Evolutionary conservation across 2,888 invertebrate species (phyloP), one percentile per base, ranked within the genome.

Genomic region (Drosophila koepferae): DNA sequence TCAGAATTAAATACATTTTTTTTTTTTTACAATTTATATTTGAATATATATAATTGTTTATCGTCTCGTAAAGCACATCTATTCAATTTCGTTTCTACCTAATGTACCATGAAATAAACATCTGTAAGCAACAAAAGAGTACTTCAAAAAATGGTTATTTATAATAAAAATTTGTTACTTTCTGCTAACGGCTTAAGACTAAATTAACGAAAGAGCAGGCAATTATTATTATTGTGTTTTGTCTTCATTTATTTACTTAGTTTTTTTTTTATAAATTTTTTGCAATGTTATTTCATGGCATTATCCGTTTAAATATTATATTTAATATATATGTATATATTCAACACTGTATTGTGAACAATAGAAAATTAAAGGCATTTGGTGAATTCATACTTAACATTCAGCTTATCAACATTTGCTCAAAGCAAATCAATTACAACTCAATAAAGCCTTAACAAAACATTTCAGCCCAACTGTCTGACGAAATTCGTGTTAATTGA

Each of bases 351-450:
- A 63, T 64, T 78, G 55, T 77, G 58, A 72, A 77, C 63, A 76
- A 80, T 63, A 65, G 49, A 85, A 86, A 84, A 81, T 75, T 56
- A 89, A 89, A 85, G 84, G 84, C 84, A 86, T 66, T 89, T 73
- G 61, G 84, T 89, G 84, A 89, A 67, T 83, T 72, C 56, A 56
- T 62, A 58, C 54, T 63, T 65, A 60, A 51, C 49, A 41, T 59
- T 73, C 49, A 51, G 43, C 54, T 56, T 20, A 38, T 63, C 40
- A 44, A 41, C 12, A 69, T 55, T 74, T 59, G 55, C 48, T 79
- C 18, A 28, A 43, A 43, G 65, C 69, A 65, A 72, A 63, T 28
- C 54, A 81, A 63, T 73, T 66, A 69, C 69, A 74, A 86, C 59
- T 66, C 48, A 83, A 74, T 78, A 68, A 86, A 83, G 84, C 78